Percentiles rank a stretch among this genome's conserved stretches.
These are phyloP conservation scores for Fistularia tabacaria DNA, from an alignment of 2,797 vertebrate genomes.

Conservation along the genomic window DNA sequence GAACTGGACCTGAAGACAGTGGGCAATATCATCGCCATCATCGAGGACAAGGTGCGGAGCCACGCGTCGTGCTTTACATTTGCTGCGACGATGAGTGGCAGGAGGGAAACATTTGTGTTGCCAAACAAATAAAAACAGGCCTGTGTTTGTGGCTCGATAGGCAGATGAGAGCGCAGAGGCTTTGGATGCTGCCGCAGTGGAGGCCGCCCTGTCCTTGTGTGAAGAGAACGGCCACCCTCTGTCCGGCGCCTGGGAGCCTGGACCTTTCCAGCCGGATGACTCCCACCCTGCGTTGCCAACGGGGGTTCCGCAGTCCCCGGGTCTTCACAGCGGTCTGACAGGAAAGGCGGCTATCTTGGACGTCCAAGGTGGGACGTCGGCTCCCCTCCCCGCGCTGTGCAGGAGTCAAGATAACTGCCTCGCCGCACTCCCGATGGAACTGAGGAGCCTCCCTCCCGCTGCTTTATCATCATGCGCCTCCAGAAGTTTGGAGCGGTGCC, in stretches of 20 bases:
- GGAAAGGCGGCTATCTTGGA: conserved; percentile 40
- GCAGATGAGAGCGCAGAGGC: conserved; percentile 89
- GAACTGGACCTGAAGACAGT: conserved; percentile 94
- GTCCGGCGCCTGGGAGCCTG: conserved; percentile 82
- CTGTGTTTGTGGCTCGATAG: conserved; percentile 59
- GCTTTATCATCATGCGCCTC: conserved; percentile 47
- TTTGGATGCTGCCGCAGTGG: conserved; percentile 91
- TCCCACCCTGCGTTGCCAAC: conserved; percentile 65
- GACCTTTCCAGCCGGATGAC: conserved; percentile 79
- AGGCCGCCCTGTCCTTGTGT: conserved; percentile 91
- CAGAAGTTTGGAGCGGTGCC: conserved; percentile 39
- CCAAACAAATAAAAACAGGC: not conserved
- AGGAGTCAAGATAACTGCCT: conserved; percentile 46
- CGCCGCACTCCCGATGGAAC: conserved; percentile 39
- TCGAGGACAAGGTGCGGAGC: conserved; percentile 90
- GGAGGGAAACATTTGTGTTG: too few species aligned
- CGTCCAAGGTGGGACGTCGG: conserved; percentile 19
- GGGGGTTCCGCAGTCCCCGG: conserved; percentile 27
- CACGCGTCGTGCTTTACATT: not conserved
- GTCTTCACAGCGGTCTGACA: conserved; percentile 41
- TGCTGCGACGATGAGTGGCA: not conserved
- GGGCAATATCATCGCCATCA: conserved; percentile 96
- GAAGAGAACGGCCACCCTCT: conserved; percentile 89
- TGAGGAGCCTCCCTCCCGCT: conserved; percentile 40
- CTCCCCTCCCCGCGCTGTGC: conserved; percentile 46